phyloP scores from a whole-genome alignment of 53 echinoderm and acorn worm species.

The Stichopus horrens region DNA sequence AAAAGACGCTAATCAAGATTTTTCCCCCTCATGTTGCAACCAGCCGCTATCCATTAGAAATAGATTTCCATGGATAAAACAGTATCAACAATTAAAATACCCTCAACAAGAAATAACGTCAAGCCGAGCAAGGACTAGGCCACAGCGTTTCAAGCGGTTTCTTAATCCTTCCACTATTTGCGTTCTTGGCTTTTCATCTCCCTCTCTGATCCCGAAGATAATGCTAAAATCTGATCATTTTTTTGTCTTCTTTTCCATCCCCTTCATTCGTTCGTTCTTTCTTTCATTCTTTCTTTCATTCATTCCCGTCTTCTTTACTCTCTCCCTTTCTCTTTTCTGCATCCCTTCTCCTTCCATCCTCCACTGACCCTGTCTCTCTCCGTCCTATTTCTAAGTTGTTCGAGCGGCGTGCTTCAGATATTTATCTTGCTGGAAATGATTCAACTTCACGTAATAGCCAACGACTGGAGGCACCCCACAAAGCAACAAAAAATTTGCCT shows the following conservation, averaged over 20 bases:
- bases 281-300: neutral
- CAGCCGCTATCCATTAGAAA: neutral
- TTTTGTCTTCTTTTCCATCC: neutral
- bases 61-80: neutral
- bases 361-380: neutral
- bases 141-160: neutral
- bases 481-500: too few species aligned
- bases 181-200: neutral
- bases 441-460: slow-evolving; percentile 18
- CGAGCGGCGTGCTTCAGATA: slow-evolving; percentile 28
- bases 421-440: slow-evolving; percentile 4
- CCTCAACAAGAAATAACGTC: neutral
- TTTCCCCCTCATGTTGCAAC: neutral
- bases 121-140: neutral
- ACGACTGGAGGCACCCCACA: slow-evolving; percentile 21
- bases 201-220: neutral
- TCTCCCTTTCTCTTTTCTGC: neutral
- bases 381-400: neutral
- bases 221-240: slow-evolving; percentile 2
- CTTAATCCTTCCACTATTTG: neutral
- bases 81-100: neutral
- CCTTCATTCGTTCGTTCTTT: neutral
- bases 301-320: neutral
- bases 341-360: neutral
- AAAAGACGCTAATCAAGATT: neutral